Evolutionary conservation across 2,113 vertebrate species (phyloP).

Genomic region (Shinisaurus crocodilurus): DNA sequence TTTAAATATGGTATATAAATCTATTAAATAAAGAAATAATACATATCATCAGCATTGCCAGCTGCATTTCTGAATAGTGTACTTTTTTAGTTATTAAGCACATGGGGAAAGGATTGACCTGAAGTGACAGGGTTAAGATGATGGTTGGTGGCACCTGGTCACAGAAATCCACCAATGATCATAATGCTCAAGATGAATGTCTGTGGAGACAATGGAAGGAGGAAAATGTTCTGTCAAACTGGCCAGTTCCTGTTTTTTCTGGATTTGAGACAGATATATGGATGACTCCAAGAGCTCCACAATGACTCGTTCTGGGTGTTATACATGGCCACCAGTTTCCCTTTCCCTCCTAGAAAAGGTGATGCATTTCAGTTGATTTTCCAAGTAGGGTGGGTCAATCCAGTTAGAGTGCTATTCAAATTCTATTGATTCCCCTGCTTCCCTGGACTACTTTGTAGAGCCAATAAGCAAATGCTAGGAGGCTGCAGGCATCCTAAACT

Average conservation of each 20-base stretch:
- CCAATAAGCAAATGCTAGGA: not conserved
- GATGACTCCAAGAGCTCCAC: not conserved
- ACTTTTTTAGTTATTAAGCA: not conserved
- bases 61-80: not conserved
- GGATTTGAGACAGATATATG: not conserved
- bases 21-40: not conserved
- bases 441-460: not conserved
- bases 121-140: not conserved
- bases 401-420: not conserved
- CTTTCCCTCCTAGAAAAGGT: not conserved
- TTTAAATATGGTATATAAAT: not conserved
- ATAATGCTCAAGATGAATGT: not conserved
- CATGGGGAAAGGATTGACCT: not conserved
- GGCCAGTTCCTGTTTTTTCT: not conserved
- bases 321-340: not conserved
- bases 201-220: not conserved
- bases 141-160: not conserved
- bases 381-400: not conserved
- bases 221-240: not conserved
- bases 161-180: not conserved
- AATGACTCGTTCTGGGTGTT: not conserved
- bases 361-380: not conserved
- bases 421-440: not conserved
- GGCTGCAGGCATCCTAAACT: not conserved
- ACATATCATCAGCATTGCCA: not conserved